Conservation (phyloP, 2,797 vertebrate species). For the Eidolon dupreanum region DNA sequence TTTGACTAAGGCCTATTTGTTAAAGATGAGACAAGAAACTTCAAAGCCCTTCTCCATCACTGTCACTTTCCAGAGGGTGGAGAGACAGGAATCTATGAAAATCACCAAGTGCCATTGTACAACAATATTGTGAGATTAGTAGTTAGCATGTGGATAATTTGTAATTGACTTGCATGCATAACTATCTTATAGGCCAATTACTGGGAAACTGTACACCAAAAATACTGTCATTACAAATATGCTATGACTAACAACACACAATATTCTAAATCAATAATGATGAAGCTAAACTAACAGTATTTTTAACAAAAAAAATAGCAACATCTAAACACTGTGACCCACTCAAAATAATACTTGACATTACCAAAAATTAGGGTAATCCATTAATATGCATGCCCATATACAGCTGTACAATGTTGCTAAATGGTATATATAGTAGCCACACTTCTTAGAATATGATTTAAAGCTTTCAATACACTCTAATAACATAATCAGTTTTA, state of each 20-base stretch:
- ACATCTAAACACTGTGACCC: not conserved
- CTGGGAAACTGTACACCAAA: not conserved
- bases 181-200: not conserved
- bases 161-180: not conserved
- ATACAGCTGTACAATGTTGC: not conserved
- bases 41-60: not conserved
- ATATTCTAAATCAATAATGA: not conserved
- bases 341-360: constrained; percentile 17
- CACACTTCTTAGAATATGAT: not conserved
- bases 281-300: not conserved
- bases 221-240: constrained; percentile 10
- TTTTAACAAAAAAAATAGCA: not conserved
- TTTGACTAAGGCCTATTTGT: not conserved
- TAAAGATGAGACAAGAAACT: not conserved
- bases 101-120: not conserved
- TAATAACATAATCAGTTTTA: constrained; percentile 20
- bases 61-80: not conserved
- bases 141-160: not conserved
- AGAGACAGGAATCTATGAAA: not conserved
- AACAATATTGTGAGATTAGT: not conserved
- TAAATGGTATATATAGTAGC: not conserved
- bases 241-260: not conserved
- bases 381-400: not conserved
- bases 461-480: not conserved
- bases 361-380: not conserved